phyloP scores from a whole-genome alignment of 2,797 vertebrate genomes.

The Characodon lateralis region DNA sequence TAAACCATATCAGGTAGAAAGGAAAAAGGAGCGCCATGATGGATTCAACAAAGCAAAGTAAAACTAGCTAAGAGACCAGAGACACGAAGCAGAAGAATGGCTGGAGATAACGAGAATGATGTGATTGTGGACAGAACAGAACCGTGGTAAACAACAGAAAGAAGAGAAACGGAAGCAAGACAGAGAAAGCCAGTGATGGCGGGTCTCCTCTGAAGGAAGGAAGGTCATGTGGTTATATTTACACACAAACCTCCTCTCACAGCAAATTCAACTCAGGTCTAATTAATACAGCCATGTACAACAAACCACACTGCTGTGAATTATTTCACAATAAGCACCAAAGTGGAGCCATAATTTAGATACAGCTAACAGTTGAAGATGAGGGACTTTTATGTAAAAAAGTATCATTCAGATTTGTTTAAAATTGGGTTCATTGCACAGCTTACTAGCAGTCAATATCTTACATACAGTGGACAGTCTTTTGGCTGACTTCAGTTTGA shows the following conservation, averaged over 20 bases:
- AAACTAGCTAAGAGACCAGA: slow-evolving; percentile 22
- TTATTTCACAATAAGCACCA: not conserved
- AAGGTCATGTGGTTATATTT: slow-evolving; percentile 25
- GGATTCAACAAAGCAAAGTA: slow-evolving; percentile 14
- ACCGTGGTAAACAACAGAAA: not conserved
- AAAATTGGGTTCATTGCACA: not conserved
- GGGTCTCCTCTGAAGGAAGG: slow-evolving; percentile 44
- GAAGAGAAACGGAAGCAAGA: not conserved
- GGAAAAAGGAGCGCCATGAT: slow-evolving; percentile 8
- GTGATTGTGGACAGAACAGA: slow-evolving; percentile 6
- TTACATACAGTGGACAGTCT: not conserved
- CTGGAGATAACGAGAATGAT: not conserved
- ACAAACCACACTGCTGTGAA: not conserved
- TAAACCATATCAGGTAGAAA: slow-evolving; percentile 25
- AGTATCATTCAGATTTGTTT: not conserved
- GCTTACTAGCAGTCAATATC: not conserved
- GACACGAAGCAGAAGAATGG: slow-evolving; percentile 12
- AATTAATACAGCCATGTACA: not conserved
- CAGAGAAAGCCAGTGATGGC: slow-evolving; percentile 24
- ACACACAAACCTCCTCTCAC: not conserved
- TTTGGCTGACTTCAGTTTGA: not conserved
- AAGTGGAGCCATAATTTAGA: not conserved
- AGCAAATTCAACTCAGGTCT: slow-evolving; percentile 5
- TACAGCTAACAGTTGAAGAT: not conserved
- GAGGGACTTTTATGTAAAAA: not conserved